Conservation (phyloP, 2,113 vertebrate genomes). For the Nothoprocta pentlandii region DNA sequence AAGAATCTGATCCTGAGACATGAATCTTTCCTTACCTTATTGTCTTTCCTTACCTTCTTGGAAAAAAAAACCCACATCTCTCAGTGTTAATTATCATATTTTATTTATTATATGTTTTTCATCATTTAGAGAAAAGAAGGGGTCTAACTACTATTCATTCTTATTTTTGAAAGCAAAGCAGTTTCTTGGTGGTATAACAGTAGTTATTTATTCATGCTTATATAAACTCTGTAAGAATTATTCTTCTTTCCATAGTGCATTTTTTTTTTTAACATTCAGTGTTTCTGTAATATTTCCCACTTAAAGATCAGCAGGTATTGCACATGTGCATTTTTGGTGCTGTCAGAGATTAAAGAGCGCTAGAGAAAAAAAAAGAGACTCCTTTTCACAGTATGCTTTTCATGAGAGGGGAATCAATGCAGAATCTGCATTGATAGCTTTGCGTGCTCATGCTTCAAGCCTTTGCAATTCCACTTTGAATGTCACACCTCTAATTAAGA, state of each 20-base stretch:
- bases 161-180: neutral
- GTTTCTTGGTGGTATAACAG: neutral
- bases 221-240: neutral
- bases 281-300: neutral
- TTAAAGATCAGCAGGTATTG: neutral
- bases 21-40: neutral
- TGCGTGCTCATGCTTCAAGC: neutral
- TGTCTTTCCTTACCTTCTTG: neutral
- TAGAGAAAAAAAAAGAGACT: too few relatives aligned
- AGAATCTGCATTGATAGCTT: neutral
- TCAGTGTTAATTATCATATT: neutral
- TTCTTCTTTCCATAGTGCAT: rapidly evolving
- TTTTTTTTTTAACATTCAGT: neutral
- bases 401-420: neutral
- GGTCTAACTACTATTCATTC: neutral
- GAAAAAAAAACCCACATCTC: neutral
- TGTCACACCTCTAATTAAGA: neutral
- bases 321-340: rapidly evolving
- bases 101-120: neutral
- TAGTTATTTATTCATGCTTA: neutral
- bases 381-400: neutral
- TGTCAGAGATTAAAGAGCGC: too few relatives aligned
- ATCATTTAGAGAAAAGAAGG: neutral
- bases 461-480: neutral
- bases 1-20: neutral